Evolutionary conservation across 2,797 vertebrate genomes (phyloP), one percentile per base, ranked within the genome.

Genomic region (Limosa lapponica): DNA sequence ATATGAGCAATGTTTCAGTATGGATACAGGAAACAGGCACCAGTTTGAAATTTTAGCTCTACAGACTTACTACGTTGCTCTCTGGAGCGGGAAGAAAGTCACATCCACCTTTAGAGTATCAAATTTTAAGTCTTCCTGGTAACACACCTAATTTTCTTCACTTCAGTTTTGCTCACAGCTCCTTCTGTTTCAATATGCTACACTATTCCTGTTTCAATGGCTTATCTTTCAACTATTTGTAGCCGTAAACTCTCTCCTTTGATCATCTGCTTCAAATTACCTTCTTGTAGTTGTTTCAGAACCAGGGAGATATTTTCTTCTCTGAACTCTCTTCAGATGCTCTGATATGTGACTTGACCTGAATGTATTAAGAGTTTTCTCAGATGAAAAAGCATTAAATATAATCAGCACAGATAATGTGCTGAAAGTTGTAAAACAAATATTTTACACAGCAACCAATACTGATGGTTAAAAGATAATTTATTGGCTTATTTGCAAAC

Each of bases 51-150:
- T 70, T 16, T 20, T 37, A 87, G 43, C 43, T 82, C 51, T 66
- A 28, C 2, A 73, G 30, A 34, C 15, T 58, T 43, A 28, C 16
- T 46, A 16, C 0, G 0, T 70, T 71, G 58, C 36, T 66, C 69
- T 61, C 16, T 30, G 17, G n/a, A 91, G 24, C 25, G 51, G 36
- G 43, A 93, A 64, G 27, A n/a, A 74, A 64, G n/a, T 86, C 4
- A 46, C 4, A 18, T 66, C 28, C 37, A 34, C 32, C 17, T 84
- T 71, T 61, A 49, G 13, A 70, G 46, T 14, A 55, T 28, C 36
- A 48, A 80, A 55, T 54, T 24, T 5, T 44, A 32, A 3, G 3
- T 73, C 39, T 58, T 82, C 51, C 67, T 74, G 11, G 16, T 70
- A 90, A 39, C 27, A 64, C 51, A 4, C 6, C 27, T 46, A 2